Conservation (phyloP, 2,797 vertebrate species). For the Columba guinea region DNA sequence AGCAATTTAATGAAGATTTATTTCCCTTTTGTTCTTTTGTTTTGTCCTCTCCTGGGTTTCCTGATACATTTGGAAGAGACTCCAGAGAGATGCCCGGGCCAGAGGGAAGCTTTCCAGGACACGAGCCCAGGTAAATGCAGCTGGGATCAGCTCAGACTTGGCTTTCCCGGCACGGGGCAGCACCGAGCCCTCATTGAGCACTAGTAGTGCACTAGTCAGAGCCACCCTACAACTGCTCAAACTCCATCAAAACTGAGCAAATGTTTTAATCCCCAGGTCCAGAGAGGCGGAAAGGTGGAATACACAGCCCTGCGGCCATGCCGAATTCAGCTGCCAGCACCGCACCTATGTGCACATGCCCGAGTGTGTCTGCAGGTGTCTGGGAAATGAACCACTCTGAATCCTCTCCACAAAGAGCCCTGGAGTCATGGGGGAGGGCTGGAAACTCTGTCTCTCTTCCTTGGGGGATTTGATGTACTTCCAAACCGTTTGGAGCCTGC, state of each 20-base stretch:
- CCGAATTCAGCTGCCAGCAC: background rate
- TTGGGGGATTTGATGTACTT: conserved; percentile 55
- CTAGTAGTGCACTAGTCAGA: background rate
- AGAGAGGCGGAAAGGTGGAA: background rate
- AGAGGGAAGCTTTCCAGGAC: too few relatives aligned
- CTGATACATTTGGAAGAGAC: too few relatives aligned
- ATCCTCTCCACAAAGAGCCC: background rate
- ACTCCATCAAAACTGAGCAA: background rate
- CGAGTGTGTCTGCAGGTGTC: background rate
- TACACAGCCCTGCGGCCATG: rapidly evolving
- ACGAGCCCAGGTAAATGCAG: too few relatives aligned
- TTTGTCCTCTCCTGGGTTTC: background rate
- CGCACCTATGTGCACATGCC: background rate
- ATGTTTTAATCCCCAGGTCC: background rate
- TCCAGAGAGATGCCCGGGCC: too few relatives aligned
- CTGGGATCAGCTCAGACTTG: too few relatives aligned
- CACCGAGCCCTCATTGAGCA: too few relatives aligned
- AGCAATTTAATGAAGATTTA: background rate
- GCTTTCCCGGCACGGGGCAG: too few relatives aligned
- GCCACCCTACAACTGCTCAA: background rate
- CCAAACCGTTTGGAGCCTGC: background rate
- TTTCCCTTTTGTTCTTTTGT: background rate
- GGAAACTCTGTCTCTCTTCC: background rate
- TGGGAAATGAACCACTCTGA: background rate
- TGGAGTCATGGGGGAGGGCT: background rate